Evolutionary conservation across 2,113 vertebrate genomes (phyloP).

Genomic region (Tragelaphus scriptus): DNA sequence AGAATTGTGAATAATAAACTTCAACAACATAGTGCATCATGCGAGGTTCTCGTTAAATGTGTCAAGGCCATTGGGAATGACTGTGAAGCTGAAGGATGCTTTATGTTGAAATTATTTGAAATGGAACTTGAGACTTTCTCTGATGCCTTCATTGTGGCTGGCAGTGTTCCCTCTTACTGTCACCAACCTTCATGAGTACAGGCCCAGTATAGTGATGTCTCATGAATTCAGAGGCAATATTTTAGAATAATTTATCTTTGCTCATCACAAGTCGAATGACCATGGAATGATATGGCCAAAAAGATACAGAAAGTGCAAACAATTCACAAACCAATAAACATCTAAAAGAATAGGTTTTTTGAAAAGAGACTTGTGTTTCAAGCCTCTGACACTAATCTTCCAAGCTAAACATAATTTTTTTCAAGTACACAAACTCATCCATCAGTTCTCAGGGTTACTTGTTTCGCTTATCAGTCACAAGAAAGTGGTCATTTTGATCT

Average conservation of each 20-base stretch:
- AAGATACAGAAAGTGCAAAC: background rate
- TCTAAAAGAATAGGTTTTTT: background rate
- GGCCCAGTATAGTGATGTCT: background rate
- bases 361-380: background rate
- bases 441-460: background rate
- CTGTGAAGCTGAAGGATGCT: background rate
- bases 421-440: background rate
- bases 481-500: background rate
- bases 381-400: background rate
- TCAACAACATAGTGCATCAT: background rate
- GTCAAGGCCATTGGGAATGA: background rate
- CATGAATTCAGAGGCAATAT: background rate
- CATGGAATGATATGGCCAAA: background rate
- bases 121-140: background rate
- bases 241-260: background rate
- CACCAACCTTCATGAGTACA: background rate
- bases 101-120: background rate
- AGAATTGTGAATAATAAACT: background rate
- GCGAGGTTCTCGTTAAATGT: background rate
- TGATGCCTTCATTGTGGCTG: background rate
- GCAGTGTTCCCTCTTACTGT: background rate
- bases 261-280: background rate
- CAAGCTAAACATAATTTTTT: background rate
- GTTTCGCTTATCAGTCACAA: background rate
- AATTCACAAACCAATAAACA: background rate